Base-by-base conservation (phyloP, 2,888 invertebrate genomes). In the Lithophane leautieri region DNA sequence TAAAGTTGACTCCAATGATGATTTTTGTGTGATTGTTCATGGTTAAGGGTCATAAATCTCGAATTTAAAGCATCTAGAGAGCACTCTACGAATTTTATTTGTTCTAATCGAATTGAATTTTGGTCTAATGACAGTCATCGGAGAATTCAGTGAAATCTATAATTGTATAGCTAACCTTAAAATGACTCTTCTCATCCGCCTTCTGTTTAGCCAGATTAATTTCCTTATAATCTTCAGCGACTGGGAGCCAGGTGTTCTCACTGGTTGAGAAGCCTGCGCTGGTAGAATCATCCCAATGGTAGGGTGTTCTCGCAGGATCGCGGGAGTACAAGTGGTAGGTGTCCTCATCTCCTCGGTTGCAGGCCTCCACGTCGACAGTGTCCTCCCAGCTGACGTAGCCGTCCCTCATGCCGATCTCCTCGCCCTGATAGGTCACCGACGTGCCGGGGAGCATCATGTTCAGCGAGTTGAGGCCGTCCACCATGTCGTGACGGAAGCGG, bases 401-500 rank as follows among this genome's bases (percentile, higher is more conserved):
- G 84, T 98, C 97, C 56, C 94, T 93, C 98, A 98, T 98, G 0
- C 98, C 98, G 44, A 98, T 97, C 91, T 98, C 98, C 88, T 98
- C 98, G 0, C 98, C 98, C 88, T 98, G 98, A 93, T 98, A 98
- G 0, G 98, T 97, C n/a, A 98, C 97, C 0, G 98, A 97, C 0
- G 98, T 97, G 54, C 98, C 98, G 0, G 98, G 98, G 42, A 99
- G 94, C 22, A 98, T 92, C 90, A 98, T 96, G 77, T 97, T 97
- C 72, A 99, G 93, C 88, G 98, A 97, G 91, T 98, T 98, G 7
- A 98, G 91, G 0, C 97, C 97, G 79, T 98, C 98, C 0, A 97
- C 97, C 89, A 98, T 97, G 85, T 97, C 97, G 2, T 92, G 91
- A 1, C 98, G 97, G 87, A 97, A 97, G 0, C 98, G 97, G 0